Percentiles rank a stretch among this genome's conserved stretches.
phyloP scores from a whole-genome alignment of 2,797 vertebrate species.

The Chrysocyon brachyurus region DNA sequence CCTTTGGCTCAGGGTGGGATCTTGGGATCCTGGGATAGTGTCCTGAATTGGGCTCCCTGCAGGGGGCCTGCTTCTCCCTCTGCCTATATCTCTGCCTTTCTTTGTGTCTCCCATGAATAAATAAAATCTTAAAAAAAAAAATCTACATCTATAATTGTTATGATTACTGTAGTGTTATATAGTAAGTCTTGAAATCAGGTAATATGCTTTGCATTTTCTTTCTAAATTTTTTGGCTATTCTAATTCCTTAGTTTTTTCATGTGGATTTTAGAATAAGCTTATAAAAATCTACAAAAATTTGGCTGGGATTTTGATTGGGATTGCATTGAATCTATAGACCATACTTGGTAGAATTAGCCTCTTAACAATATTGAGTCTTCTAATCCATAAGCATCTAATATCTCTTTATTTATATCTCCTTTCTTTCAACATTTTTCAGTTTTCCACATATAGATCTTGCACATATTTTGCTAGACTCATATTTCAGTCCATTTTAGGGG shows the following conservation, averaged over 20 bases:
- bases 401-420: not conserved
- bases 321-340: not conserved
- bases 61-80: too few species aligned
- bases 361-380: constrained; percentile 9
- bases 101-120: too few species aligned
- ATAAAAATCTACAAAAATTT: not conserved
- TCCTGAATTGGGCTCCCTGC: too few species aligned
- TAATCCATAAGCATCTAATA: not conserved
- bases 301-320: not conserved
- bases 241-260: constrained; percentile 38
- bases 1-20: too few species aligned
- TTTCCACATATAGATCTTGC: not conserved
- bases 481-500: not conserved
- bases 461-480: constrained; percentile 21
- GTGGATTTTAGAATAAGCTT: constrained; percentile 24
- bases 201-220: not conserved
- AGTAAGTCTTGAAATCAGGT: not conserved
- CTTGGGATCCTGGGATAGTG: too few species aligned
- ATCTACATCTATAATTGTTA: not conserved
- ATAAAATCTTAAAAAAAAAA: too few species aligned
- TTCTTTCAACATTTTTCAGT: not conserved
- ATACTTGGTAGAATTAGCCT: not conserved
- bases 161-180: not conserved
- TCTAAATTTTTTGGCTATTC: not conserved
- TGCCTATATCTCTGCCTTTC: too few species aligned